Base-by-base conservation (phyloP, 2,888 invertebrate genomes). In the Cerastis rubricosa region DNA sequence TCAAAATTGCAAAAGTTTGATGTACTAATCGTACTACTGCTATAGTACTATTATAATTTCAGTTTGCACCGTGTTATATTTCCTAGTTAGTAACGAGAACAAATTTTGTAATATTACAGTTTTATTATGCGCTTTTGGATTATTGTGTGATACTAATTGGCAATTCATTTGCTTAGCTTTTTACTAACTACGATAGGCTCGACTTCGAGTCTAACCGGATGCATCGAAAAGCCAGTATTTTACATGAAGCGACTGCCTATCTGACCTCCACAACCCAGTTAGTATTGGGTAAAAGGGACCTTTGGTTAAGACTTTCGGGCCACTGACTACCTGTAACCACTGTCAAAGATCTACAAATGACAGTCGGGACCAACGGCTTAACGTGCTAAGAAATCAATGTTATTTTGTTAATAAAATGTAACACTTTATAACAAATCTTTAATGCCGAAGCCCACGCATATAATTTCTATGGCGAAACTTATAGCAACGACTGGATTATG, bases 1-100 rank as follows among this genome's bases (percentile, higher is more conserved):
- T 81, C 68, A 85, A 89, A 84, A 78, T 81, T 87, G 75, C 76
- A 84, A 74, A 76, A 77, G 49, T 59, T 54, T 47, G 57, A 77
- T 74, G 35, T 84, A 45, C 47, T n/a, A 70, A 64, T 57, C 45
- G 49, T 71, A 64, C 29, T 64, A 59, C 22, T n/a, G 22, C 64
- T 64, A 22, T 51, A 74, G 59, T 59, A 47, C 61, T 75, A 71
- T 68, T 78, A 69, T 59, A 71, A 66, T 75, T 74, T 70, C 29
- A 73, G 40, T 80, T 47, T 47, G 29, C 29, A 61, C 35, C 22
- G 22, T 54, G 35, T 82, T 68, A 35, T 65, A 40, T 54, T 83
- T 80, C 83, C 66, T 83, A 25, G 47, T 83, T 54, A 59, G 70
- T 77, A 29, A 66, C 14, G 51, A 66, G 40, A 54, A 66, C 22